These are phyloP conservation scores for Monarcha castaneiventris DNA, from an alignment of 2,113 vertebrate species.

Conservation along the genomic window DNA sequence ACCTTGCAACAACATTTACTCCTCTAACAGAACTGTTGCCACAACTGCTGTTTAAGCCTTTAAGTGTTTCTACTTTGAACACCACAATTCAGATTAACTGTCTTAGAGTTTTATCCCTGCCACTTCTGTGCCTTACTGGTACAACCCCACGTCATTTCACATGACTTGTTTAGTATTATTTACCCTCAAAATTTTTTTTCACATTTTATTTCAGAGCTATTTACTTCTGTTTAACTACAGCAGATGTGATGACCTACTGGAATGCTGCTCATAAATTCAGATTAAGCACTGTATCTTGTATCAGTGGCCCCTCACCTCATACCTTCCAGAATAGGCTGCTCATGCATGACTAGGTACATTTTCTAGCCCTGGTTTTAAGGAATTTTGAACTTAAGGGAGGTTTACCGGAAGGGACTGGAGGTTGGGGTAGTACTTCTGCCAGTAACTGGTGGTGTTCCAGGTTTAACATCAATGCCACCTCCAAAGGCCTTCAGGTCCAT, in stretches of 20 bases:
- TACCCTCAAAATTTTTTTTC: not conserved
- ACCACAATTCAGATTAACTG: not conserved
- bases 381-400: constrained; percentile 20
- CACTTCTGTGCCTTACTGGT: not conserved
- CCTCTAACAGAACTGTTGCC: not conserved
- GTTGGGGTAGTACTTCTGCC: constrained; percentile 93
- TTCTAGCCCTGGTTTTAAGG: constrained; percentile 2
- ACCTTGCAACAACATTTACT: not conserved
- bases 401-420: constrained; percentile 95
- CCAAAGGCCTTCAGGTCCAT: constrained; percentile 96
- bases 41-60: not conserved
- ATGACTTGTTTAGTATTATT: not conserved
- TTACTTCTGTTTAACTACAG: not conserved
- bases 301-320: not conserved
- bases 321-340: not conserved
- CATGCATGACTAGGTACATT: not conserved
- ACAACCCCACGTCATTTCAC: not conserved
- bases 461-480: constrained; percentile 93
- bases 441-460: constrained; percentile 90
- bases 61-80: not conserved
- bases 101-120: not conserved
- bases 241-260: not conserved
- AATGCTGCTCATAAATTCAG: not conserved
- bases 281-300: not conserved
- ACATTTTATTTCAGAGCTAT: not conserved